Percentiles rank a stretch among this genome's conserved stretches.
Conservation (phyloP, 1,140 invertebrate species). For the Papilio helenus region DNA sequence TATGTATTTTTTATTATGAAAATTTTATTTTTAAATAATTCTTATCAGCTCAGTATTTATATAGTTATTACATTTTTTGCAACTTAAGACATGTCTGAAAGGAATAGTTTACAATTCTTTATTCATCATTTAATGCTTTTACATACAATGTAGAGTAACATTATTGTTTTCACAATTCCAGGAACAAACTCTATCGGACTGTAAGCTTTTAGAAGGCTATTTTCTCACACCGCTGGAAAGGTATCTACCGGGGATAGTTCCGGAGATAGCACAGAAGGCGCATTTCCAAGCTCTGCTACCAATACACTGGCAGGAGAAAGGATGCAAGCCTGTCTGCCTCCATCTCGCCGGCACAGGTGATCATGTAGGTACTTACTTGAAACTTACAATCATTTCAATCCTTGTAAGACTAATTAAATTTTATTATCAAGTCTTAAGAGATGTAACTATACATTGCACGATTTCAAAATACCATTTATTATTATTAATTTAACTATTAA, state of each 20-base stretch:
- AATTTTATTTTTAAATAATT: background rate
- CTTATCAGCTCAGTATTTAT: background rate
- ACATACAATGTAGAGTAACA: background rate
- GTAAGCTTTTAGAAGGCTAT: constrained; percentile 92
- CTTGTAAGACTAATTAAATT: no score
- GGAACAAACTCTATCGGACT: constrained; percentile 91
- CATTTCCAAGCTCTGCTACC: constrained; percentile 94
- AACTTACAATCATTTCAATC: background rate
- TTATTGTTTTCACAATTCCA: constrained; percentile 61
- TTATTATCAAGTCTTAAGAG: no score
- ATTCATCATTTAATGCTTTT: background rate
- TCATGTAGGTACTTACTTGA: constrained; percentile 89
- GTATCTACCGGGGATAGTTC: constrained; percentile 93
- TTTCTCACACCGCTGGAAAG: constrained; percentile 94
- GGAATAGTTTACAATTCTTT: background rate
- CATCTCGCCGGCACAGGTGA: constrained; percentile 99
- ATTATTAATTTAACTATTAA: no score
- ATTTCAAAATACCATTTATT: no score
- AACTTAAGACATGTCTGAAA: background rate
- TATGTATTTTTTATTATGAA: background rate
- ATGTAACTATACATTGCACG: no score
- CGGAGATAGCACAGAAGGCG: constrained; percentile 90
- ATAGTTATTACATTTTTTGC: background rate
- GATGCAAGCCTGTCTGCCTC: constrained; percentile 93
- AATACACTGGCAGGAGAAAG: constrained; percentile 88